Percentiles rank a stretch among this genome's conserved stretches.
Evolutionary conservation across 2,797 vertebrate genomes (phyloP).

Genomic region (Mallotus villosus): DNA sequence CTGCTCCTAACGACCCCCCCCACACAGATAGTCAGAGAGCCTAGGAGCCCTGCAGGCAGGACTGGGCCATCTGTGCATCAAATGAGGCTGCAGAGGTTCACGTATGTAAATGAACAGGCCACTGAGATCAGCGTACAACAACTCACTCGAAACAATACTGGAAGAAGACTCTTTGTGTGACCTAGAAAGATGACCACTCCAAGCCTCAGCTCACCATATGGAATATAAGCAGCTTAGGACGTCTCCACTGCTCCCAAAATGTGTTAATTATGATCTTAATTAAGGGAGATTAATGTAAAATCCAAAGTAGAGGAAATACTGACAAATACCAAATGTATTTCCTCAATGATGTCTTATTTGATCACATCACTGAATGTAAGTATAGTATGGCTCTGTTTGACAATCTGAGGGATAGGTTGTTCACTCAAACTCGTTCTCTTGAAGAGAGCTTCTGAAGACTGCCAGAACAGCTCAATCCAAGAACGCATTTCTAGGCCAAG

Average conservation of each 20-base stretch:
- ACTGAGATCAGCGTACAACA: slow-evolving; percentile 5
- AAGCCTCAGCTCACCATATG: neutral
- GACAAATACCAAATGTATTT: too few species aligned
- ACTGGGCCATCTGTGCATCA: slow-evolving; percentile 42
- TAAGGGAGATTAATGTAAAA: neutral
- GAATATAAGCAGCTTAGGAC: neutral
- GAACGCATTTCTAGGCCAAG: neutral
- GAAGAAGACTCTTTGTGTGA: neutral
- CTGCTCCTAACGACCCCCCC: slow-evolving; percentile 2
- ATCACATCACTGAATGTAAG: too few species aligned
- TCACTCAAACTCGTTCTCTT: too few species aligned
- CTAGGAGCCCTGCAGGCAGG: slow-evolving; percentile 28
- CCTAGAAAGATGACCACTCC: slow-evolving; percentile 10
- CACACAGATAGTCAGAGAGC: neutral
- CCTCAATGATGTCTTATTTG: too few species aligned
- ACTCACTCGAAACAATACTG: slow-evolving; percentile 11
- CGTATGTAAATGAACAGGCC: slow-evolving; percentile 38
- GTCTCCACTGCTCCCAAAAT: neutral
- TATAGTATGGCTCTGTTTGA: too few species aligned
- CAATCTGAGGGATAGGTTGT: too few species aligned
- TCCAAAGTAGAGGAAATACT: neutral
- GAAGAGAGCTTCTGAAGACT: too few species aligned
- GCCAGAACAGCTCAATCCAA: too few species aligned
- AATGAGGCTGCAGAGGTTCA: slow-evolving; percentile 36
- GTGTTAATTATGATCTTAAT: neutral